Conservation (phyloP, 2,113 vertebrate species). For the Ceyx melanurus region DNA sequence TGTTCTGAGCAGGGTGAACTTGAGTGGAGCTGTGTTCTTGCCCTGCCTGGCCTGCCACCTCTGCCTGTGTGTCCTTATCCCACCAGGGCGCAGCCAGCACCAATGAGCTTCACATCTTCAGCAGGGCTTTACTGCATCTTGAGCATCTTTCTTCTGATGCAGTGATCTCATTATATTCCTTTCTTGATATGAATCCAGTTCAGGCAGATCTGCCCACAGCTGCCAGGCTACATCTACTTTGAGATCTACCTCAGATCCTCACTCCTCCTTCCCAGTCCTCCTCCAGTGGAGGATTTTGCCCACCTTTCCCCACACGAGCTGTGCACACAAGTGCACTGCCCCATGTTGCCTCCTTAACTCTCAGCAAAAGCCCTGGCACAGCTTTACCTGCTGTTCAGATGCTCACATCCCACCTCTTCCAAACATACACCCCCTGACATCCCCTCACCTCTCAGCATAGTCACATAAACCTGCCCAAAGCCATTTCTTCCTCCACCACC, state of each 20-base stretch:
- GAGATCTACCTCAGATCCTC: neutral
- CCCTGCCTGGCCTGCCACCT: neutral
- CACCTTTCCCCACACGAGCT: neutral
- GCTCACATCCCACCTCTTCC: neutral
- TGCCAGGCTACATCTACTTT: neutral
- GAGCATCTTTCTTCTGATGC: neutral
- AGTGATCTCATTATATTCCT: neutral
- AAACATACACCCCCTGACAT: neutral
- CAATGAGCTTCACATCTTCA: neutral
- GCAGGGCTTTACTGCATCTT: neutral
- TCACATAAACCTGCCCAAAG: neutral
- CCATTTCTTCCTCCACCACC: neutral
- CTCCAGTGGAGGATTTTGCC: neutral
- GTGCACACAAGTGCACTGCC: neutral
- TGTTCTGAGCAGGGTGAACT: neutral
- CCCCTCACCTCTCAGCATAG: neutral
- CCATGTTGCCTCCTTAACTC: neutral
- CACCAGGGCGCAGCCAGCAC: neutral
- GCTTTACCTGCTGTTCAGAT: neutral
- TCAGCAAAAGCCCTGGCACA: neutral
- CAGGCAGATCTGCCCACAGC: neutral
- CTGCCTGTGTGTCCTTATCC: neutral
- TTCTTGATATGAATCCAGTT: neutral
- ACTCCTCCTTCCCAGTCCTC: neutral
- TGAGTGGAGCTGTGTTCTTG: neutral